Evolutionary conservation across 2,888 invertebrate species (phyloP), one percentile per base, ranked within the genome.

Genomic region (Archips crataeganus): DNA sequence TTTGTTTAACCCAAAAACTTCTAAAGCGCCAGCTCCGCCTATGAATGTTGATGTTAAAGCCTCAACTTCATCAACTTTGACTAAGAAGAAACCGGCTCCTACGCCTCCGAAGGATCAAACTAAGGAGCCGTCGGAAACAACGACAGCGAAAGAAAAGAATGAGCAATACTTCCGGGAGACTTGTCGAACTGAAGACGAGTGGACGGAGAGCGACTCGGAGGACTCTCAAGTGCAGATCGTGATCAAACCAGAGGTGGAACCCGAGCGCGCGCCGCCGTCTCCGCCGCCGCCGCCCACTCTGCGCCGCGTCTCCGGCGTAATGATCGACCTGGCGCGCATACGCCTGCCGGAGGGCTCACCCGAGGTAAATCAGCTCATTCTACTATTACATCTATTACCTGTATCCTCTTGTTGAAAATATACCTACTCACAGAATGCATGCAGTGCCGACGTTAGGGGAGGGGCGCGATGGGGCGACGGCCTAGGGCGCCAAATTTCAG

Each of bases 131-230:
- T 77, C 83, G 3, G 80, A 84, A 71, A 68, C 79, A 5, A 82
- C 85, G 0, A 79, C 85, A 2, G 77, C 83, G 51, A 85, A 85
- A 78, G 87, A 88, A 75, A 88, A 89, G 75, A 80, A 87, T 76
- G 94, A 95, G 74, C 94, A 93, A 77, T 96, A 92, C 79, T 95
- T 95, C 82, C 93, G 94, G 15, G 96, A 96, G 85, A 96, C 96
- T 2, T 96, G 96, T 81, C 95, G 95, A 67, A 96, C 96, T 34
- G 96, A 96, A 83, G 96, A 96, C 75, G 96, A 96, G 81, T 95
- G 95, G 90, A 95, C 95, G 0, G 94, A 93, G 36, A 94, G 94
- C 76, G 93, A 93, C 73, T 86, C 90, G n/a, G 93, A 93, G 64
- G 88, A 90, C 70, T 82, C 84, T n/a, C 87, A 86, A 74, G 70